Conservation (phyloP, 2,113 vertebrate species). For the Saccopteryx leptura region DNA sequence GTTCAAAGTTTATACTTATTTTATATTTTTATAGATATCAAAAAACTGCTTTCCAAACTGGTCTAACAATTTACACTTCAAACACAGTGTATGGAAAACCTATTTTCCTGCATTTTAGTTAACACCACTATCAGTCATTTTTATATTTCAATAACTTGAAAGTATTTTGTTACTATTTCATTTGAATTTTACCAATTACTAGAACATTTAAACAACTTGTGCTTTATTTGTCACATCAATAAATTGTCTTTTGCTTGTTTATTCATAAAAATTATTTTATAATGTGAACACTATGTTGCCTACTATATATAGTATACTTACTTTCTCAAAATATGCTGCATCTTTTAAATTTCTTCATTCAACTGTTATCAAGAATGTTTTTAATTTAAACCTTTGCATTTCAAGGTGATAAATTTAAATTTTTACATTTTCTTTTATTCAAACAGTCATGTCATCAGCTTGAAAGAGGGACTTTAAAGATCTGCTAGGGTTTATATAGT, state of each 20-base stretch:
- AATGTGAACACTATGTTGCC: background rate
- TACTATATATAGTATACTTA: background rate
- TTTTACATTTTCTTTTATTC: background rate
- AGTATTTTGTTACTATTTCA: background rate
- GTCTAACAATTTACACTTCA: background rate
- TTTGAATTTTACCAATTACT: background rate
- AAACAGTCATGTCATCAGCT: background rate
- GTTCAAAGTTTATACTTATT: background rate
- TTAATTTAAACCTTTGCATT: background rate
- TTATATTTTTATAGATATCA: background rate
- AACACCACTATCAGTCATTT: background rate
- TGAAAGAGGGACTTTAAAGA: background rate
- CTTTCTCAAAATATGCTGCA: background rate
- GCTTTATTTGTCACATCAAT: background rate
- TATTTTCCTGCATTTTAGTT: background rate
- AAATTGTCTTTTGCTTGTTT: constrained; percentile 10
- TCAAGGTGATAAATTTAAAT: background rate
- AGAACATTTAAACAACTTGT: background rate
- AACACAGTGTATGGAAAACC: background rate
- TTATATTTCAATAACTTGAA: background rate
- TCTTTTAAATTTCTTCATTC: background rate
- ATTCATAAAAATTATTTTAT: background rate
- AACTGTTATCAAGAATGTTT: background rate
- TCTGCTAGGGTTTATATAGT: background rate
- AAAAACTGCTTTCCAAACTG: background rate